A percentile compares a stretch with the other conserved stretches of the same genome.
Conservation (phyloP, 2,888 invertebrate genomes). For the Hybos culiciformis region DNA sequence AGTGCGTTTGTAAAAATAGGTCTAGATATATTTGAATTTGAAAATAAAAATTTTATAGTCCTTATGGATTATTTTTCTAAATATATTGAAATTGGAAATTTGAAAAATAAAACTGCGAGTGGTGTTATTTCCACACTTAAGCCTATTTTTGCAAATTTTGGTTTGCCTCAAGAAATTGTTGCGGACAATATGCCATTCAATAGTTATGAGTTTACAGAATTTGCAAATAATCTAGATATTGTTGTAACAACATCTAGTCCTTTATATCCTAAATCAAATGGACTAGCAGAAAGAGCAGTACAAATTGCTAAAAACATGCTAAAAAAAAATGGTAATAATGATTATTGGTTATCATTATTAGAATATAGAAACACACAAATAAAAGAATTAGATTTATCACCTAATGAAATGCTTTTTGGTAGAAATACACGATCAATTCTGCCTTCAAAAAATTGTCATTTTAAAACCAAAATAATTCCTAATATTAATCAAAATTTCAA, state of each 20-base stretch:
- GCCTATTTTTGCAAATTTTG: not conserved
- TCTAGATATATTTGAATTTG: not conserved
- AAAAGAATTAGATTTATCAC: not conserved
- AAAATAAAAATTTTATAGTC: not conserved
- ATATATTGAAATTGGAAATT: not conserved
- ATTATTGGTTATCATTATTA: not conserved
- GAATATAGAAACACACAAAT: not conserved
- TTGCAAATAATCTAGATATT: conserved; percentile 11
- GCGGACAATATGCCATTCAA: not conserved
- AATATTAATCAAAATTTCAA: too few relatives aligned
- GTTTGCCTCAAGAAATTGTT: not conserved
- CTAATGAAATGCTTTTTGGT: not conserved
- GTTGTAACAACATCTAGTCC: conserved; percentile 11
- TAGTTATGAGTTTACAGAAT: not conserved
- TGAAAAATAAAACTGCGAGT: not conserved
- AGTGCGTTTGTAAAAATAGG: not conserved
- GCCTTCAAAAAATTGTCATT: not conserved
- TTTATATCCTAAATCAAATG: not conserved
- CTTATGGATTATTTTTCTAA: not conserved
- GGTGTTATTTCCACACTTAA: not conserved
- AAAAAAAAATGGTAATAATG: not conserved
- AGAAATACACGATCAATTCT: not conserved
- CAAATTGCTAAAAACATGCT: not conserved
- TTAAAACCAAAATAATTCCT: too few relatives aligned
- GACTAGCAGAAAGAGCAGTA: not conserved